Evolutionary conservation across 2,113 vertebrate species (phyloP), one percentile per base, ranked within the genome.

Genomic region (Osmerus mordax): DNA sequence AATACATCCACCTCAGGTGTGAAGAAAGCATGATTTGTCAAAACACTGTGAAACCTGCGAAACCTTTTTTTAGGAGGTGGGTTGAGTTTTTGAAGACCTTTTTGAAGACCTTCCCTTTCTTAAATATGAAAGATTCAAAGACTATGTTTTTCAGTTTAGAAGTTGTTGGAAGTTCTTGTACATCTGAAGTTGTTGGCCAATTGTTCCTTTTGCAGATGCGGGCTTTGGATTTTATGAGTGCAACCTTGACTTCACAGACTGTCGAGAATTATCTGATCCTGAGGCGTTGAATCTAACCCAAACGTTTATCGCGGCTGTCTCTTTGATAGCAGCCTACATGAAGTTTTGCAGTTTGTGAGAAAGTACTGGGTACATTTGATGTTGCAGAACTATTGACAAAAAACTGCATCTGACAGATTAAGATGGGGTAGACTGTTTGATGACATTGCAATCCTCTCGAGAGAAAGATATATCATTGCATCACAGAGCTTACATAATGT

Each of bases 101-200:
- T 77, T 88, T 81, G 83, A 72, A 79, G 67, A 64, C 63, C 76
- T 73, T 65, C 63, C 41, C 52, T 71, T 65, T 53, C 75, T 72
- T 69, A 74, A 81, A 72, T 70, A 81, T 28, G 21, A 41, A 66
- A 88, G 74, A 79, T 88, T 41, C 36, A 83, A 89, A 67, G 81
- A 80, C 79, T 79, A 77, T 75, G 59, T 80, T 88, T 84, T 86
- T 76, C 73, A 83, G 79, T 84, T 71, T 81, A 78, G 88, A 84
- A 84, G 81, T 85, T 84, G 84, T 71, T 81, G 79, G 88, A 84
- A 84, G 81, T 85, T 84, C 88, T 88, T 90, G 72, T 90, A 84
- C 82, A 83, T 87, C 67, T 83, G 78, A 67, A 78, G 81, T 82
- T 28, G 32, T 58, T 73, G 63, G 53, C 52, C 63, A 23, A 74